These are phyloP conservation scores for Tokudaia tokunoshimensis DNA, from an alignment of 2,797 vertebrate species.

Conservation along the genomic window DNA sequence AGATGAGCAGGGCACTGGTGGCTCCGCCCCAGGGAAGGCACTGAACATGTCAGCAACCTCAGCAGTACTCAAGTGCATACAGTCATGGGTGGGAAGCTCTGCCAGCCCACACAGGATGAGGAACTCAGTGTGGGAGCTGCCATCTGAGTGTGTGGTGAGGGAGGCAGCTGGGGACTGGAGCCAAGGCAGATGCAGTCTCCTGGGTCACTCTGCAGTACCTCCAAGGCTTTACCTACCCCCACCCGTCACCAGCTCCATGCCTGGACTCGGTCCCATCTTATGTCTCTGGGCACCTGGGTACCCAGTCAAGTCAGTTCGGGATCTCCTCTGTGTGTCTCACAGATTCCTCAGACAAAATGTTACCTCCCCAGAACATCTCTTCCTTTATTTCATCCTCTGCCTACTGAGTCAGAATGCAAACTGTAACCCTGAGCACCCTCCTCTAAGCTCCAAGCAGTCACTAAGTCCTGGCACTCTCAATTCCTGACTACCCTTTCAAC, in stretches of 20 bases:
- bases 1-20: constrained; percentile 15
- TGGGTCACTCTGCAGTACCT: constrained; percentile 32
- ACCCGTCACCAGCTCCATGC: neutral
- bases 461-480: neutral
- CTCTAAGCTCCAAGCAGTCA: neutral
- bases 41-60: constrained; percentile 1
- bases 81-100: constrained; percentile 58
- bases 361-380: neutral
- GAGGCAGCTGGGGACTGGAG: constrained; percentile 23
- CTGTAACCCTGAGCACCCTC: neutral
- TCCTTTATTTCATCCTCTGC: neutral
- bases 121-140: constrained; percentile 59
- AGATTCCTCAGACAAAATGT: constrained; percentile 1
- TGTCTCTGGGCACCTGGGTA: neutral
- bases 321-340: neutral
- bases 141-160: constrained; percentile 66
- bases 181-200: constrained; percentile 42
- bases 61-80: constrained; percentile 33
- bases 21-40: neutral
- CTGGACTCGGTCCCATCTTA: neutral
- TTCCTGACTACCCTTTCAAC: constrained; percentile 32
- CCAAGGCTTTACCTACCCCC: neutral
- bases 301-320: neutral
- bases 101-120: constrained; percentile 66
- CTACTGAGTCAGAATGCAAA: constrained; percentile 37